Evolutionary conservation across 2,888 invertebrate species (phyloP), one percentile per base, ranked within the genome.

Genomic region (Dasysyrphus tricinctus): DNA sequence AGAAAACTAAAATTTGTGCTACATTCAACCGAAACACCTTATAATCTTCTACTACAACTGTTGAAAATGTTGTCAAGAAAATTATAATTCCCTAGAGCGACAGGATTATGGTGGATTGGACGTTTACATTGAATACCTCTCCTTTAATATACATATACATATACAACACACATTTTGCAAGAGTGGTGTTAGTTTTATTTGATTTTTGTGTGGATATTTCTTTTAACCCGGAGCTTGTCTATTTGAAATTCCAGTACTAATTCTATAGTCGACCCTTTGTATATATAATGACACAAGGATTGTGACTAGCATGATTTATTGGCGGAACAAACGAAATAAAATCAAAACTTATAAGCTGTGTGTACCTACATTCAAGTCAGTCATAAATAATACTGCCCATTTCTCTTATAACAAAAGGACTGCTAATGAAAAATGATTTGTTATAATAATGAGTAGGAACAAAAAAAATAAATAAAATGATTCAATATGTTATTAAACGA

Each of bases 221-320:
- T 2, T 32, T 47, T 65, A 47, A 49, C 19, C 37, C 32, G 7
- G 5, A 63, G 63, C 29, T 63, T 37, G 39, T 24, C 39, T 37
- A 51, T 49, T 67, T 67, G 19, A 67, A 67, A 51, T 67, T 67
- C 37, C 19, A 37, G 11, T 44, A 29, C 14, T 61, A 37, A 37
- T 16, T 61, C 34, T 24, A n/a, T n/a, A 19, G 39, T 12, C 39
- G 56, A 56, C 56, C 56, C 32, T 34, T 4, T 56, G 34, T 2
- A 24, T 59, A 37, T 2, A 24, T 59, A 37, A 12, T 44, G 67
- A 69, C 70, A 76, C 49, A 72, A 42, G 63, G 39, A 56, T 16
- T 69, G 67, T 72, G 84, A 84, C 76, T 80, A 84, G 76, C 49
- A 67, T 84, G 84, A 84, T 76, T 84, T 84, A 80, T 76, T 51